A percentile compares a stretch with the other conserved stretches of the same genome.
Conservation (phyloP, 2,888 invertebrate species). For the Agapetus fuscipes region DNA sequence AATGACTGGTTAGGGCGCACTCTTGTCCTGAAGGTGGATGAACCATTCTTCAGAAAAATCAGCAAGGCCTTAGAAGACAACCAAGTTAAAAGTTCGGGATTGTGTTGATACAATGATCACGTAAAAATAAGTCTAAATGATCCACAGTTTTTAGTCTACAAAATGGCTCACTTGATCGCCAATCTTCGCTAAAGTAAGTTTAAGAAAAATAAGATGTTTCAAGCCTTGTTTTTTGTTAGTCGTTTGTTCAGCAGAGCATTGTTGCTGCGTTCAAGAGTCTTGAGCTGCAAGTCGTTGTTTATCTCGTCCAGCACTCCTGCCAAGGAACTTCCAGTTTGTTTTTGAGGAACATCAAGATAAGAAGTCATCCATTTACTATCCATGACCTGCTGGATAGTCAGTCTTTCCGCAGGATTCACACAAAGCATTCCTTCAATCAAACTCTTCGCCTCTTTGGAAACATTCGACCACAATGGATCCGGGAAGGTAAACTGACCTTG, state of each 20-base stretch:
- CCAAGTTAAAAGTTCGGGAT: too few relatives aligned
- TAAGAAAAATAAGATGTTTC: too few relatives aligned
- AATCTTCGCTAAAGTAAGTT: too few relatives aligned
- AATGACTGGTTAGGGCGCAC: too few relatives aligned
- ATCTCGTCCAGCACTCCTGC: slow-evolving; percentile 98
- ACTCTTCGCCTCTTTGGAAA: slow-evolving; percentile 91
- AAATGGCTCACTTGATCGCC: too few relatives aligned
- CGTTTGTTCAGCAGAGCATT: slow-evolving; percentile 87
- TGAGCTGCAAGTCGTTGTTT: slow-evolving; percentile 92
- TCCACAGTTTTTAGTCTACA: too few relatives aligned
- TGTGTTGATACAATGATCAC: too few relatives aligned
- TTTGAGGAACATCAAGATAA: slow-evolving; percentile 85
- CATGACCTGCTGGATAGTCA: slow-evolving; percentile 70
- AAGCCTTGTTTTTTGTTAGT: slow-evolving; percentile 48
- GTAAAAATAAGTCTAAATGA: too few relatives aligned
- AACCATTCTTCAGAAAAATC: too few relatives aligned
- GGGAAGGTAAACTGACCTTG: slow-evolving; percentile 97
- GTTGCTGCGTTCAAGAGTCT: slow-evolving; percentile 85
- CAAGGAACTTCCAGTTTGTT: slow-evolving; percentile 92
- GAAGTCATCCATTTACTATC: slow-evolving; percentile 41
- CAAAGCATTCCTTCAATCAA: slow-evolving; percentile 90
- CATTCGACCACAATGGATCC: slow-evolving; percentile 90
- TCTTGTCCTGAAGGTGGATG: too few relatives aligned
- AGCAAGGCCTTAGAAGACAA: too few relatives aligned
- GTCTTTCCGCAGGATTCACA: slow-evolving; percentile 83